Percentiles rank a stretch among this genome's conserved stretches.
phyloP scores from a whole-genome alignment of 2,797 vertebrate genomes.

The Mormyrus proboscirostris region DNA sequence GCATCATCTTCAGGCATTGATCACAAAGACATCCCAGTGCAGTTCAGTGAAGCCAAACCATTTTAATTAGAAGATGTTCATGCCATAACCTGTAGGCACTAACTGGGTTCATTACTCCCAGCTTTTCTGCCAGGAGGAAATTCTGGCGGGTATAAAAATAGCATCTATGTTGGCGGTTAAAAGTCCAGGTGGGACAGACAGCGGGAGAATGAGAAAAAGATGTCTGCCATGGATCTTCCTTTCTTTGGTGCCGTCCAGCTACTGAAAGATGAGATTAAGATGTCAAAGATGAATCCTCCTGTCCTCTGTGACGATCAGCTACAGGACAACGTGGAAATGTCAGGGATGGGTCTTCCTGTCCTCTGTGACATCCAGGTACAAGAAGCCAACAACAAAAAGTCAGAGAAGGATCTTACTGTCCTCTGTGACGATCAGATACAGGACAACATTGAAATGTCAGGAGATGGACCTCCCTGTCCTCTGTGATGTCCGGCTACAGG shows the following conservation, averaged over 20 bases:
- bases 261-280: not conserved
- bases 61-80: conserved; percentile 39
- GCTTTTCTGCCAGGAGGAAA: not conserved
- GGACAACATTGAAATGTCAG: not conserved
- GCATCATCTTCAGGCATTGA: not conserved
- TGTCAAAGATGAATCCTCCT: not conserved
- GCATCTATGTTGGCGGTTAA: not conserved
- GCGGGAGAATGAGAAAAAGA: conserved; percentile 14
- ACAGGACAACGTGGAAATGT: not conserved
- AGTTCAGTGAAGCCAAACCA: conserved; percentile 58
- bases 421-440: not conserved
- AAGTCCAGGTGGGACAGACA: not conserved
- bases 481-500: too few relatives aligned
- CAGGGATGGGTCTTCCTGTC: not conserved
- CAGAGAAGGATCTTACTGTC: not conserved
- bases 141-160: not conserved
- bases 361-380: not conserved
- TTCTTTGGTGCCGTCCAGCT: conserved; percentile 39
- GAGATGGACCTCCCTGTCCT: too few relatives aligned
- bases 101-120: not conserved
- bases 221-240: conserved; percentile 28
- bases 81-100: not conserved
- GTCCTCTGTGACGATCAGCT: not conserved
- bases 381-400: not conserved
- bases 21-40: not conserved